Conservation (phyloP, 2,888 invertebrate genomes). For the Epistrophe eligans region DNA sequence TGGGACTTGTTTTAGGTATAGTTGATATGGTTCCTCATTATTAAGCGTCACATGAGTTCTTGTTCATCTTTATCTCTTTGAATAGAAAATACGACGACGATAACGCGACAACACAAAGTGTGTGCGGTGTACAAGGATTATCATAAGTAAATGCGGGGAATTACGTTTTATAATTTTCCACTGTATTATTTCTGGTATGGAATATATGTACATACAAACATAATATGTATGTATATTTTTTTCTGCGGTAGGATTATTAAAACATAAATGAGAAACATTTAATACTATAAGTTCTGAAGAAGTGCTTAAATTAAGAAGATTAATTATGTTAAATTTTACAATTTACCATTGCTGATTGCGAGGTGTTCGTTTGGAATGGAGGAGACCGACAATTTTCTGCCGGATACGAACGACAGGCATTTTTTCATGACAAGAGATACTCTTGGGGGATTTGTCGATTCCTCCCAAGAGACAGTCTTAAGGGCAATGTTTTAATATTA, state of each 20-base stretch:
- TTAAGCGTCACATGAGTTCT: background rate
- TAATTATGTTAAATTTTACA: background rate
- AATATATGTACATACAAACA: too few species aligned
- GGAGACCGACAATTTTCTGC: too few species aligned
- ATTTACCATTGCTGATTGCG: too few species aligned
- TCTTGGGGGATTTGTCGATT: too few species aligned
- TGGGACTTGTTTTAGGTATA: background rate
- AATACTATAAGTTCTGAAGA: background rate
- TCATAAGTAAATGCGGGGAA: constrained; percentile 29
- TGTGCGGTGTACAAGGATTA: constrained; percentile 38
- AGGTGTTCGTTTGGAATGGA: too few species aligned
- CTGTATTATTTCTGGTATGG: background rate
- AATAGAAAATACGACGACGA: background rate
- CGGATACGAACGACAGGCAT: too few species aligned
- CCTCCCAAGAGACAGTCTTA: too few species aligned
- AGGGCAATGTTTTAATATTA: too few species aligned
- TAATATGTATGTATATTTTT: too few species aligned
- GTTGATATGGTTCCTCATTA: background rate
- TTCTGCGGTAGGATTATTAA: background rate
- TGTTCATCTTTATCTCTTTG: background rate
- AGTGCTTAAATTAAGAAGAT: background rate
- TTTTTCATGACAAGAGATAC: too few species aligned
- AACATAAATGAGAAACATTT: background rate
- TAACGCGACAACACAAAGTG: background rate
- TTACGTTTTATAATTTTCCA: constrained; percentile 32